phyloP scores from a whole-genome alignment of 2,797 vertebrate genomes.

The Pelobates cultripes region DNA sequence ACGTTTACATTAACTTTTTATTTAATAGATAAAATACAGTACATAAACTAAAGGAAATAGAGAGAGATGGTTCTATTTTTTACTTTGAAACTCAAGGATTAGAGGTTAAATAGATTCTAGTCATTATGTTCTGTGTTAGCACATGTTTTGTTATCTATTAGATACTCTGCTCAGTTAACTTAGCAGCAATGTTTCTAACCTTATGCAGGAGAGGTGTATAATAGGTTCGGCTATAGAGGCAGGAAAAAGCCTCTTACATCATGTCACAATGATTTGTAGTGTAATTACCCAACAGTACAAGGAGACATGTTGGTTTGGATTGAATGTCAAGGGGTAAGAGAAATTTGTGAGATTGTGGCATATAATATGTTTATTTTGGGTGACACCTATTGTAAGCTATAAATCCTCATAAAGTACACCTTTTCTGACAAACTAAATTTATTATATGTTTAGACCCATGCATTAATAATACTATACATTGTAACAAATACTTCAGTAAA shows the following conservation, averaged over 20 bases:
- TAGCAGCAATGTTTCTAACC: background rate
- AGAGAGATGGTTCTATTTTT: no score
- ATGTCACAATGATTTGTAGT: constrained; percentile 1
- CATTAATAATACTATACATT: no score
- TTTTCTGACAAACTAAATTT: background rate
- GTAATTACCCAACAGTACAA: background rate
- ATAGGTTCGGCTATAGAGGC: background rate
- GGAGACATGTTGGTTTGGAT: background rate
- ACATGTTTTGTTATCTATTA: background rate
- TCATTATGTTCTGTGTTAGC: background rate
- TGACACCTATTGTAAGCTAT: background rate
- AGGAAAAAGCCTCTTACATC: background rate
- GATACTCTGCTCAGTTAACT: background rate
- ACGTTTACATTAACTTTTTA: no score
- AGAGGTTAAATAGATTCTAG: no score
- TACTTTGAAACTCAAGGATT: no score
- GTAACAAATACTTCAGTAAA: no score
- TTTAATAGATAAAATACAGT: no score
- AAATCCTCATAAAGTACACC: background rate
- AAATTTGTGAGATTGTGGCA: background rate
- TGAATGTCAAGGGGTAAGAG: background rate
- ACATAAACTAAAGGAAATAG: no score
- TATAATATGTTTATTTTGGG: background rate
- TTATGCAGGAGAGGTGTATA: background rate
- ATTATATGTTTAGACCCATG: background rate